Percentiles rank a stretch among this genome's conserved stretches.
These are phyloP conservation scores for Andrena praecox DNA, from an alignment of 2,888 invertebrate species.

Conservation along the genomic window DNA sequence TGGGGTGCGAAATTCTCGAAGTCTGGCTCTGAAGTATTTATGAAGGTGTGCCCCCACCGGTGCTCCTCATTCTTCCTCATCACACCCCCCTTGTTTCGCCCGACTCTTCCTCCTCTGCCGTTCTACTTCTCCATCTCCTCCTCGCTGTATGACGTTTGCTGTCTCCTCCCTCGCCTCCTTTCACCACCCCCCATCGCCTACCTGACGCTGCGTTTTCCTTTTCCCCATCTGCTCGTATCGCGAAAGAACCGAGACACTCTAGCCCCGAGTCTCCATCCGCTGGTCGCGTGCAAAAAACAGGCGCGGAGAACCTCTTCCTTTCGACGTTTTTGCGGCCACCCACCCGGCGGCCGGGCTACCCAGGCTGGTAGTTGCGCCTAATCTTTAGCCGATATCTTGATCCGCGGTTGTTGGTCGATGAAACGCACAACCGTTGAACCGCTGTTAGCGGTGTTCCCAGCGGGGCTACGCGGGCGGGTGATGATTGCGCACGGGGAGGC, in stretches of 20 bases:
- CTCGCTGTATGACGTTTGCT: constrained; percentile 38
- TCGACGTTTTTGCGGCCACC: constrained; percentile 36
- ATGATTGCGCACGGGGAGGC: constrained; percentile 38
- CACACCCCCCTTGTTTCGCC: constrained; percentile 45
- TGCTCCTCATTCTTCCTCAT: constrained; percentile 54
- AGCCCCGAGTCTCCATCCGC: constrained; percentile 60
- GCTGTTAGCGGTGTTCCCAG: constrained; percentile 46
- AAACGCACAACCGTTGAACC: constrained; percentile 61
- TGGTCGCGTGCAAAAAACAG: constrained; percentile 56
- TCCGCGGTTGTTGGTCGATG: constrained; percentile 67
- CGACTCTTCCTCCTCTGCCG: constrained; percentile 35
- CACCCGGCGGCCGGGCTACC: constrained; percentile 53
- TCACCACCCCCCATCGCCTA: constrained; percentile 23
- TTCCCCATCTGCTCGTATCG: constrained; percentile 46
- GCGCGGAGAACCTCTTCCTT: constrained; percentile 42
- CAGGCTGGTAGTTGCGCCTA: constrained; percentile 58
- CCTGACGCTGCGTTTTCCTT: constrained; percentile 34
- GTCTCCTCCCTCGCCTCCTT: constrained; percentile 2
- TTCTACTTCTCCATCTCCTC: constrained; percentile 17
- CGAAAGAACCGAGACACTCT: constrained; percentile 61
- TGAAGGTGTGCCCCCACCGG: constrained; percentile 71
- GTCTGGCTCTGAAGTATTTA: constrained; percentile 81
- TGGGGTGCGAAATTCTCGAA: constrained; percentile 78
- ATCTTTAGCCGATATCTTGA: constrained; percentile 79
- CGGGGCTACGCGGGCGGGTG: not conserved